These are phyloP conservation scores for Limnodromus scolopaceus DNA, from an alignment of 2,797 vertebrate genomes.

Conservation along the genomic window DNA sequence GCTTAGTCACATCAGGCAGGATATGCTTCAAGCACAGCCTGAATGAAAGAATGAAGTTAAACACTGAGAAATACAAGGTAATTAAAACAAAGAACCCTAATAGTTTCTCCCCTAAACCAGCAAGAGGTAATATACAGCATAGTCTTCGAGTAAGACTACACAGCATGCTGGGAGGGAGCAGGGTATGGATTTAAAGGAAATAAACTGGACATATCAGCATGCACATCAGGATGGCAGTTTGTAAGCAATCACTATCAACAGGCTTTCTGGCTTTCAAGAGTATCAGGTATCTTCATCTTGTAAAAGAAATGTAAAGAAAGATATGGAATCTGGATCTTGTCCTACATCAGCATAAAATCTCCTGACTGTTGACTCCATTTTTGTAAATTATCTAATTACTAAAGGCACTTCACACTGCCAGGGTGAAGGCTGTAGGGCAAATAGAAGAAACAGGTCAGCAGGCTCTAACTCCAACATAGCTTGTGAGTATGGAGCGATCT, in stretches of 20 bases:
- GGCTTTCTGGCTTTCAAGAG: neutral
- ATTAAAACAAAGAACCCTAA: neutral
- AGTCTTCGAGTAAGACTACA: neutral
- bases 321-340: neutral
- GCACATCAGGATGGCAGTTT: neutral
- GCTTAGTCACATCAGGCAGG: slow-evolving; percentile 64
- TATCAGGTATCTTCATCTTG: neutral
- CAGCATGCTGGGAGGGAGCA: accelerated
- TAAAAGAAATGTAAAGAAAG: slow-evolving; percentile 7
- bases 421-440: neutral
- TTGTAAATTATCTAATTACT: neutral
- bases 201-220: neutral
- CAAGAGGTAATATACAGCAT: neutral
- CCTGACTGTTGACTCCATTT: neutral
- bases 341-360: neutral
- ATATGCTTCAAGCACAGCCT: slow-evolving; percentile 28
- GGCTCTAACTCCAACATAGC: neutral
- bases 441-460: neutral
- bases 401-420: neutral
- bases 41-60: slow-evolving; percentile 43
- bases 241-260: neutral
- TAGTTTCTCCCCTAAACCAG: neutral
- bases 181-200: neutral
- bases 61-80: slow-evolving; percentile 27
- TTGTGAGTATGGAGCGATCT: neutral